Evolutionary conservation across 1,140 invertebrate species (phyloP).

Genomic region (Paraescarpia echinospica): DNA sequence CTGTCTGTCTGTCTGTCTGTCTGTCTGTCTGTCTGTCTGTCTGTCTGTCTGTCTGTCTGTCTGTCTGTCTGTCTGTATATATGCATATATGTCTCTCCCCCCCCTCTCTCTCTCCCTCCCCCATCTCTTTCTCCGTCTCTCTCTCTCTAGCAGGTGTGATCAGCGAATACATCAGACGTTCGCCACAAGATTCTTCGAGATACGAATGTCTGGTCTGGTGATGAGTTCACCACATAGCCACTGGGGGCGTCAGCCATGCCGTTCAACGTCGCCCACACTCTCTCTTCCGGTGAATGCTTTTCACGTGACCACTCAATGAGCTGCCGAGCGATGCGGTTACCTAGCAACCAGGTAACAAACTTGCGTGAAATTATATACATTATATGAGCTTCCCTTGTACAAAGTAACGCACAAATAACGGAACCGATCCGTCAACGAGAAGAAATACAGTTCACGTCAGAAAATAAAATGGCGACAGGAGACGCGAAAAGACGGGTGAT

Average conservation of each 20-base stretch:
- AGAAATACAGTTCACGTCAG: neutral
- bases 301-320: constrained; percentile 41
- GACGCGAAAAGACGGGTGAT: neutral
- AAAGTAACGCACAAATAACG: constrained; percentile 30
- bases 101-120: no score
- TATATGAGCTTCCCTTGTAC: constrained; percentile 46
- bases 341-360: constrained; percentile 40
- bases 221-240: neutral
- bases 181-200: constrained; percentile 14
- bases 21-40: no score
- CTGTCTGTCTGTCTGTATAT: no score
- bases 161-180: neutral
- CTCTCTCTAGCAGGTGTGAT: constrained; percentile 1
- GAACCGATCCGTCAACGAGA: neutral
- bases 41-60: no score
- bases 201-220: constrained; percentile 10
- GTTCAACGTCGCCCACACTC: constrained; percentile 37
- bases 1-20: no score
- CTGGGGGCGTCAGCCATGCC: constrained; percentile 19
- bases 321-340: constrained; percentile 31
- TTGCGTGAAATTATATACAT: constrained; percentile 38
- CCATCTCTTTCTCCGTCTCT: no score
- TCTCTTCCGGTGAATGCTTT: constrained; percentile 46
- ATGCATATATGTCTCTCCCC: no score
- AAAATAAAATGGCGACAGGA: neutral